Conservation (phyloP, 2,797 vertebrate species). For the Megalops cyprinoides region DNA sequence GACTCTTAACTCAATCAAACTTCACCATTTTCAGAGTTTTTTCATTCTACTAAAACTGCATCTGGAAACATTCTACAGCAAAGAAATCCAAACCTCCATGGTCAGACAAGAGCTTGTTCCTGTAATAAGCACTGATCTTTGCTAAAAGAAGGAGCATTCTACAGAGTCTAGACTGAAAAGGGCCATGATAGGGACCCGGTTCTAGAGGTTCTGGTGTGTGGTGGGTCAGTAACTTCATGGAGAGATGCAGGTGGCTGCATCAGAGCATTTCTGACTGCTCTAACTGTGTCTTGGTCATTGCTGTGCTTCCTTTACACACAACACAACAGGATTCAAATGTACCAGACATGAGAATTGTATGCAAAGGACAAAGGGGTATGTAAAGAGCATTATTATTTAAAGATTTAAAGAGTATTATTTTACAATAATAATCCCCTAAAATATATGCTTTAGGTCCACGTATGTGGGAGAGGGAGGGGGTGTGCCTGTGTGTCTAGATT, state of each 20-base stretch:
- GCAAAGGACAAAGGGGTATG: no score
- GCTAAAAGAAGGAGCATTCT: not conserved
- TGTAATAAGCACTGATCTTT: conserved; percentile 2
- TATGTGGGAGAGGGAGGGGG: no score
- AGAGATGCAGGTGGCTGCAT: not conserved
- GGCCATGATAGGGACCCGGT: not conserved
- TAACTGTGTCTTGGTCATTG: not conserved
- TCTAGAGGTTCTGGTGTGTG: not conserved
- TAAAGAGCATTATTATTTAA: no score
- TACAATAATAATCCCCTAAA: no score
- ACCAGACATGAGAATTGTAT: not conserved
- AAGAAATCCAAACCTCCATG: not conserved
- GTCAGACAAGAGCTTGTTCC: conserved; percentile 7
- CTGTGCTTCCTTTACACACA: not conserved
- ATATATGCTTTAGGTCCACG: no score
- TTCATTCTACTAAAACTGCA: not conserved
- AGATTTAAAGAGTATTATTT: no score
- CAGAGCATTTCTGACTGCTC: not conserved
- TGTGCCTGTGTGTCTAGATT: no score
- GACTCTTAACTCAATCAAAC: not conserved
- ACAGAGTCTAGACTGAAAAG: conserved; percentile 3
- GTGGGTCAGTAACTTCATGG: not conserved
- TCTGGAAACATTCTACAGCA: not conserved
- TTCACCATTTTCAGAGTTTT: not conserved
- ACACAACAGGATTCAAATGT: not conserved